A percentile compares a stretch with the other conserved stretches of the same genome.
Evolutionary conservation across 2,797 vertebrate species (phyloP).

Genomic region (Clamator glandarius): DNA sequence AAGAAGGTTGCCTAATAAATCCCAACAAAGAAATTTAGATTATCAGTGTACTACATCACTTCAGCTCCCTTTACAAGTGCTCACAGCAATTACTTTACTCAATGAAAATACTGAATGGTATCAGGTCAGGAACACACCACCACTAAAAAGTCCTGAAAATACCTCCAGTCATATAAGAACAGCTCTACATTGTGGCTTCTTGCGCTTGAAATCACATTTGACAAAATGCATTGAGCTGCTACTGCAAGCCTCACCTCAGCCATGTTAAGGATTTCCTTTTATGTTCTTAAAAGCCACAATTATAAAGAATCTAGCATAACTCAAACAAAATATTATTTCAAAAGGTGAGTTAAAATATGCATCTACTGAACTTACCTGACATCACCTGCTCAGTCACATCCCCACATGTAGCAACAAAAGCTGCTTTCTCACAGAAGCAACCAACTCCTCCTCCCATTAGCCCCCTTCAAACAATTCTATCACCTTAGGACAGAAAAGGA

Average conservation of each 20-base stretch:
- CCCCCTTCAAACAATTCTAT: neutral
- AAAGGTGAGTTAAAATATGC: neutral
- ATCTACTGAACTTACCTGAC: neutral
- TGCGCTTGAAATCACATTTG: neutral
- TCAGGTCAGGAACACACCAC: neutral
- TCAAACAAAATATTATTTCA: neutral
- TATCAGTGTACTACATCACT: neutral
- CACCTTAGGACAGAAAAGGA: neutral
- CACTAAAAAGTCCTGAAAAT: neutral
- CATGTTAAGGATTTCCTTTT: neutral
- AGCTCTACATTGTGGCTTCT: neutral
- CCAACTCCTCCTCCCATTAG: neutral
- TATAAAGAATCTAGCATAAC: neutral
- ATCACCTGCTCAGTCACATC: neutral
- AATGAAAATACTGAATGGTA: neutral
- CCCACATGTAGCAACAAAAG: accelerated
- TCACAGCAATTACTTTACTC: neutral
- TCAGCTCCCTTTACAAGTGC: neutral
- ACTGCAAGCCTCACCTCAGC: neutral
- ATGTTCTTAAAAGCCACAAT: neutral
- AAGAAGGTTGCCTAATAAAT: neutral
- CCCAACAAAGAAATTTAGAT: neutral
- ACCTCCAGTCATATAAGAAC: neutral
- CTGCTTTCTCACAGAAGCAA: neutral
- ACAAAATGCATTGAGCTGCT: neutral